Base-by-base conservation (phyloP, 2,888 invertebrate species). In the Rhagonycha lutea region DNA sequence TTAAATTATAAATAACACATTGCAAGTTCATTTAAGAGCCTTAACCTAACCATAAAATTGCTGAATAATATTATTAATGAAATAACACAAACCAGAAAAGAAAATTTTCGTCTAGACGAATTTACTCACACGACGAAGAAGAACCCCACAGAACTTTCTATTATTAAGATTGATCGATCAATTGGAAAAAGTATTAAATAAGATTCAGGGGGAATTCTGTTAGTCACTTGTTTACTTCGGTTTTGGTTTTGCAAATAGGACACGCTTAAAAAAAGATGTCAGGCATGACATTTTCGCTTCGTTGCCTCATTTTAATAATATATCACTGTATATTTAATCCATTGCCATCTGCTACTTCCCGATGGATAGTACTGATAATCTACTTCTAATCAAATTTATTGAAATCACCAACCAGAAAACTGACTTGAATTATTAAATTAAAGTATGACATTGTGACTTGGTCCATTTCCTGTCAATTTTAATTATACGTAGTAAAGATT, bases 211-310 rank as follows among this genome's bases (percentile, higher is more conserved):
- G 74, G 70, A 73, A 68, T 72, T 77, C 69, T 77, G 71, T 77
- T 77, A 74, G 74, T 77, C 77, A 77, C 74, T 77, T 74, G 65
- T 72, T 74, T 74, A 70, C 63, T 63, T 47, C 71, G 29, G 63
- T 69, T 68, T 71, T 61, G 61, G 62, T 74, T 47, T 69, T 24
- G 69, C 14, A 60, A 69, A 29, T 32, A 70, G 68, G 61, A 70
- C 24, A n/a, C 29, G 70, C 65, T 70, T 61, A 62, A 61, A 69
- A 68, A 71, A 72, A 23, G 12, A 68, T n/a, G 23, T 63, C 23
- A 72, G 65, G 61, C 47, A 14, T 23, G 67, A 74, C 70, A 70
- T 70, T 68, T 67, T 61, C 74, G 24, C 26, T 69, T 63, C 26
- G 47, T 68, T 72, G 72, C 65, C 26, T 72, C 70, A 76, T 76